Evolutionary conservation across 2,888 invertebrate genomes (phyloP), one percentile per base, ranked within the genome.

Genomic region (Hydrotaea diabolus): DNA sequence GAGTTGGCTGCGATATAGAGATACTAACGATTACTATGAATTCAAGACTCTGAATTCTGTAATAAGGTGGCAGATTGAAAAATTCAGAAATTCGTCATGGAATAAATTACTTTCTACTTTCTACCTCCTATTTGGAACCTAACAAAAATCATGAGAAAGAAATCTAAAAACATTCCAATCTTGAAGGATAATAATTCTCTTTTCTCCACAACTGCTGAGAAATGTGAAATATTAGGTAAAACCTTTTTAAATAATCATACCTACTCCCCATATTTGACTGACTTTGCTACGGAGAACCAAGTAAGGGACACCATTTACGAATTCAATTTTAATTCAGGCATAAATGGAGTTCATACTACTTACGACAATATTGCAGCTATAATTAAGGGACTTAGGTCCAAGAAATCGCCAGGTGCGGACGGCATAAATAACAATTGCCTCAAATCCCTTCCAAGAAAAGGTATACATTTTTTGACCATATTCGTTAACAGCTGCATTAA

Each of bases 51-150:
- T 57, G 19, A 62, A 62, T 53, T 46, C 26, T 31, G 23, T 53
- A 26, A 73, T 74, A 64, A 72, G 46, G 15, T 39, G 59, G 13
- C 49, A 79, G 75, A 57, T 82, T 19, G 13, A 19, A 31, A 17
- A 78, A n/a, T 82, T 82, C 57, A 19, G 69, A 59, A 79, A 82
- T 49, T 49, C 74, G 11, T 75, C 78, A n/a, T 82, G 71, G 79
- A 83, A 79, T 26, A 36, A 55, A 26, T 15, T 59, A 19, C 64
- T 73, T 9, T 57, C 69, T 23, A 46, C 66, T 7, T 66, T 83
- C 49, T 66, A 76, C 43, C 73, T 17, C 80, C 78, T 39, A 78
- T 81, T 55, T 84, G 80, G 80, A 84, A 84, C 15, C 19, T 78
- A n/a, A 36, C 74, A n/a, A 80, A 84, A 77, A 62, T 85, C 26